Evolutionary conservation across 2,113 vertebrate species (phyloP).

Genomic region (Seriola rivoliana): DNA sequence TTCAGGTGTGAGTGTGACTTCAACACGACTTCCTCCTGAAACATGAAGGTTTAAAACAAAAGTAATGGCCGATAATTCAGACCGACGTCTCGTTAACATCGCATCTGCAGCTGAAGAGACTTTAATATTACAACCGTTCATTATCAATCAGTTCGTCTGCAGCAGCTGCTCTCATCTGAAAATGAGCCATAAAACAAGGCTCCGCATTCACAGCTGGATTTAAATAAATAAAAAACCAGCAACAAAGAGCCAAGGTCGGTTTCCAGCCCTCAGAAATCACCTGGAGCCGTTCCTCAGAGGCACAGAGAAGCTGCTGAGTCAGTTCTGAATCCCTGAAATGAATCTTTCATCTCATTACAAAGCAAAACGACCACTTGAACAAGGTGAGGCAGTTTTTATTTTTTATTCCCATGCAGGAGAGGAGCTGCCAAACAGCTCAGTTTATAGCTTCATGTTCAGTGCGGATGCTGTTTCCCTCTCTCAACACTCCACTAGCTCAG

Average conservation of each 20-base stretch:
- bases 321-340: neutral
- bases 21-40: no score
- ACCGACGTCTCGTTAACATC: neutral
- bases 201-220: neutral
- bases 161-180: neutral
- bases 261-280: neutral
- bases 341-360: constrained; percentile 2
- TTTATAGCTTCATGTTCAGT: constrained; percentile 26
- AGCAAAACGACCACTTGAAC: neutral
- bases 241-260: no score
- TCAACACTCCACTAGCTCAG: constrained; percentile 21
- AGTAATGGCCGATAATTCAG: neutral
- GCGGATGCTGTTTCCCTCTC: constrained; percentile 16
- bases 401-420: neutral
- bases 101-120: neutral
- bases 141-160: neutral
- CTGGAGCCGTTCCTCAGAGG: neutral
- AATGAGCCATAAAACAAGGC: neutral
- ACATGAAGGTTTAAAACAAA: neutral
- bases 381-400: neutral
- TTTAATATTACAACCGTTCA: neutral
- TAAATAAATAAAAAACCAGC: neutral
- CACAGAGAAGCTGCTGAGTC: constrained; percentile 4
- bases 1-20: no score
- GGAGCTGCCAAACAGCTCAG: neutral